Conservation (phyloP, 2,888 invertebrate species). For the Meta bourneti region DNA sequence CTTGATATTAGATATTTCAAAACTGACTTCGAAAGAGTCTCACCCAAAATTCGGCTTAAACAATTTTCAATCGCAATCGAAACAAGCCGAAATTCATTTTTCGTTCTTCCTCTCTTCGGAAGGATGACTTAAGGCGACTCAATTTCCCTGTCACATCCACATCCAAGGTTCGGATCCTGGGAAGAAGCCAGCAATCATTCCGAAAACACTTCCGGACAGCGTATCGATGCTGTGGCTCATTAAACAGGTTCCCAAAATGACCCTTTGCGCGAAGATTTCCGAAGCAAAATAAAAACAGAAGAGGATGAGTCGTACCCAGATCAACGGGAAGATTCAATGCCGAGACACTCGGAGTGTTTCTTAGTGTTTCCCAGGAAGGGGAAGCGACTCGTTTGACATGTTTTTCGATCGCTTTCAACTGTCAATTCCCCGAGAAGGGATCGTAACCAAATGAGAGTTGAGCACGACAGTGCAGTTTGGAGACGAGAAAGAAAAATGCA, state of each 20-base stretch:
- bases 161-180: no score
- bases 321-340: neutral
- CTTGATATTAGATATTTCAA: no score
- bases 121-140: no score
- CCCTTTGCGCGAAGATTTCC: neutral
- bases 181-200: neutral
- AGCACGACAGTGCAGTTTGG: neutral
- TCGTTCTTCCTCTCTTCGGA: no score
- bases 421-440: neutral
- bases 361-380: neutral
- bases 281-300: neutral
- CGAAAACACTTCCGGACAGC: constrained; percentile 26
- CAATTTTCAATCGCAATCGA: no score
- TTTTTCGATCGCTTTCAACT: neutral
- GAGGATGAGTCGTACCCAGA: neutral
- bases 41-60: no score
- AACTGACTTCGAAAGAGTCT: no score
- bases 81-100: no score
- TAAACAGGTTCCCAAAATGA: constrained; percentile 22
- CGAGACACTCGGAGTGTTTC: neutral
- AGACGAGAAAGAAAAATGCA: no score
- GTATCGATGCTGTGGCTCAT: constrained; percentile 12
- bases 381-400: neutral
- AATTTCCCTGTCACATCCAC: no score
- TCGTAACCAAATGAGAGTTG: neutral